Conservation (phyloP, 2,797 vertebrate species). For the Cossypha dichroa region DNA sequence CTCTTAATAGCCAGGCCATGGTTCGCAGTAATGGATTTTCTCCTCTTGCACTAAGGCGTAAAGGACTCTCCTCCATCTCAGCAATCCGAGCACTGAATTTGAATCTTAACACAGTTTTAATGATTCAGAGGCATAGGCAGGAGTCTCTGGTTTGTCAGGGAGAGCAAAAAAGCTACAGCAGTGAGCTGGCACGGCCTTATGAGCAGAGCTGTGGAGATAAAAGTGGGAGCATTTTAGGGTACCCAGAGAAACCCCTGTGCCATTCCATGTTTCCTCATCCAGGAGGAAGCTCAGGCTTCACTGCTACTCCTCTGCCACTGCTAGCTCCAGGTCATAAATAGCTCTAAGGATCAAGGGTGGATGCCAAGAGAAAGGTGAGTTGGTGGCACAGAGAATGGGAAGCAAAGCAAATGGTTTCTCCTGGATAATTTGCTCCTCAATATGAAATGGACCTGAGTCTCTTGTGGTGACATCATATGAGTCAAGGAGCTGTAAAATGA, state of each 20-base stretch:
- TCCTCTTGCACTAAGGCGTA: background rate
- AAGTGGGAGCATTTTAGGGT: background rate
- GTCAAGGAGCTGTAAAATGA: background rate
- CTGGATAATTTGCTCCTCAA: background rate
- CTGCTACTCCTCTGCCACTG: background rate
- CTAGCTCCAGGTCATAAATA: background rate
- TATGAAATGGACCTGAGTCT: background rate
- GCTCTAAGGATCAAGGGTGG: background rate
- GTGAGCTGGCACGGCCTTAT: background rate
- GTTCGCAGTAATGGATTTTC: background rate
- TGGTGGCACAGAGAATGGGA: background rate
- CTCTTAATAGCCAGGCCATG: background rate
- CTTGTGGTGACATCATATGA: background rate
- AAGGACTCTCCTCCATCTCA: background rate
- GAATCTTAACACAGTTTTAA: background rate
- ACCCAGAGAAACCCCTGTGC: background rate
- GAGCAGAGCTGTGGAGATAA: background rate
- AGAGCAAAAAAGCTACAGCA: background rate
- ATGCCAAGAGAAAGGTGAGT: background rate
- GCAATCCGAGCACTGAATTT: background rate
- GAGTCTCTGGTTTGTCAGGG: background rate
- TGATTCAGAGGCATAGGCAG: background rate
- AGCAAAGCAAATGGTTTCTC: background rate
- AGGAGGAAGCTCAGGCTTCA: background rate
- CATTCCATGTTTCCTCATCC: background rate